These are phyloP conservation scores for Squalus acanthias DNA, from an alignment of 2,797 vertebrate species.

Conservation along the genomic window DNA sequence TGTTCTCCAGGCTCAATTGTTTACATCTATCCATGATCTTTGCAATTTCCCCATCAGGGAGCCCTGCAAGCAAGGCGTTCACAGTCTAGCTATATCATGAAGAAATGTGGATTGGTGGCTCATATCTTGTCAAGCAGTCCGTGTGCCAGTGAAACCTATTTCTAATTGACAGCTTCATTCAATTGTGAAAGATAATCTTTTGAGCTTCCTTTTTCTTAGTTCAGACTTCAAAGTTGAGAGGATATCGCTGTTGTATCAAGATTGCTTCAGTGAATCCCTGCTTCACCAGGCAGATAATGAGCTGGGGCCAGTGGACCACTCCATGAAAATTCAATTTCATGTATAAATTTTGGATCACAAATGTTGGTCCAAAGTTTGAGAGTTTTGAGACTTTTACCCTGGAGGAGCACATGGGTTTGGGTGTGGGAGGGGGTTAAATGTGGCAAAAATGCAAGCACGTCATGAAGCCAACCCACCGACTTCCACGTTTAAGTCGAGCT, in stretches of 20 bases:
- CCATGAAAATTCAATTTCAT: not conserved
- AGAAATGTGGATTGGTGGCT: not conserved
- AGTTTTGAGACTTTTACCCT: not conserved
- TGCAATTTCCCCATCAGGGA: not conserved
- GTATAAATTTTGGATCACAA: not conserved
- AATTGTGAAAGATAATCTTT: not conserved
- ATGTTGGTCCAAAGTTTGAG: not conserved
- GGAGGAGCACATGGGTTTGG: too few species aligned
- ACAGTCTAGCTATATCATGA: not conserved
- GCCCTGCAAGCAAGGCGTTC: not conserved
- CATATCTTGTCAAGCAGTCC: not conserved
- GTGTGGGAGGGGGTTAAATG: too few species aligned
- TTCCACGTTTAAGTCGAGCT: too few species aligned
- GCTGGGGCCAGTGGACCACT: not conserved
- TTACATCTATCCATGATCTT: not conserved
- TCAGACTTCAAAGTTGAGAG: not conserved
- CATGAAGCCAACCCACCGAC: too few species aligned
- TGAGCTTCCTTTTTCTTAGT: not conserved
- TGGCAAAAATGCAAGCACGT: too few species aligned
- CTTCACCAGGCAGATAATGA: not conserved
- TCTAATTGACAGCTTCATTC: not conserved
- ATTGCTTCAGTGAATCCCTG: not conserved
- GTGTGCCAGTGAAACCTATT: not conserved
- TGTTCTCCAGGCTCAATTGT: not conserved
- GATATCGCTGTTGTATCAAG: not conserved